phyloP scores from a whole-genome alignment of 2,888 invertebrate species.

The Chymomyza procnemis region DNA sequence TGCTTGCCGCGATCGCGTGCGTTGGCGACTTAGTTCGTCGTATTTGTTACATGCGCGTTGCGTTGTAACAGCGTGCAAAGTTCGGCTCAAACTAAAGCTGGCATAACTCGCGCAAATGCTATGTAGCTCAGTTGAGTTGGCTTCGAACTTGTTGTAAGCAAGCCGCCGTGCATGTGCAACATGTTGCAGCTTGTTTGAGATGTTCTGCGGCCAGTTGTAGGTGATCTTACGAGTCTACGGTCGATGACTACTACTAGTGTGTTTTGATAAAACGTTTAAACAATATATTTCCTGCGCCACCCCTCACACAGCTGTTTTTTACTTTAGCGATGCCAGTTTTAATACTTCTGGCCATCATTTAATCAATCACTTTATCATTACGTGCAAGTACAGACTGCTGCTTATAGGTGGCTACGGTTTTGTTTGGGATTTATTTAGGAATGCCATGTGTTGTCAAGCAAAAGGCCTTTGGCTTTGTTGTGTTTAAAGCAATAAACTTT shows the following conservation, averaged over 20 bases:
- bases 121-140: constrained; percentile 11
- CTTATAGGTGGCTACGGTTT: background rate
- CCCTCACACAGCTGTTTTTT: background rate
- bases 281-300: background rate
- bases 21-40: background rate
- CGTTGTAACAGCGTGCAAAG: constrained; percentile 43
- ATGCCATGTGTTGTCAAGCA: background rate
- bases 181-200: background rate
- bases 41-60: constrained; percentile 17
- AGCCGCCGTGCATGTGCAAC: constrained; percentile 2
- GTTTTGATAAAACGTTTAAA: background rate
- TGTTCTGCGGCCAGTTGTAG: background rate
- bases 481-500: background rate
- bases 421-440: background rate
- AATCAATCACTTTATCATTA: background rate
- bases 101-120: background rate
- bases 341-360: background rate
- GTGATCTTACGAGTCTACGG: background rate
- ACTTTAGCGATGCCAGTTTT: background rate
- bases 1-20: background rate
- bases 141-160: constrained; percentile 29
- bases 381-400: background rate
- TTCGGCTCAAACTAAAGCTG: constrained; percentile 62
- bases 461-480: background rate
- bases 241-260: background rate